phyloP scores from a whole-genome alignment of 1,140 invertebrate genomes.

The Monochamus saltuarius region DNA sequence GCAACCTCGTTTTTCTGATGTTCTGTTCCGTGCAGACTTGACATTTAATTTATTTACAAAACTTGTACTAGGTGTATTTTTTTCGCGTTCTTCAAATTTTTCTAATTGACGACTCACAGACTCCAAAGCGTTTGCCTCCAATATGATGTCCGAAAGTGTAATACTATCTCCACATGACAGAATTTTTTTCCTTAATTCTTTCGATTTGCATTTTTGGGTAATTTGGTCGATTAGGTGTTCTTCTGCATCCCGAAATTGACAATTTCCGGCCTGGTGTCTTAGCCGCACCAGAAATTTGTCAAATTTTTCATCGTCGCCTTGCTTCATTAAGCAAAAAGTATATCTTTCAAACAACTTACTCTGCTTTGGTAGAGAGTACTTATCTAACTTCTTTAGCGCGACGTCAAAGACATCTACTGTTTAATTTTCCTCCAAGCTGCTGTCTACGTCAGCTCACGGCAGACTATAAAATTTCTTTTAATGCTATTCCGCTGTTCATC shows the following conservation, averaged over 20 bases:
- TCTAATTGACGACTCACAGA: too few relatives aligned
- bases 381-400: conserved; percentile 26
- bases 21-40: too few relatives aligned
- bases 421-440: background rate
- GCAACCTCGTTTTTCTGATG: too few relatives aligned
- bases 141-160: background rate
- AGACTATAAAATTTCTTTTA: conserved; percentile 27
- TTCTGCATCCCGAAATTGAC: conserved; percentile 18
- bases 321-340: conserved; percentile 28
- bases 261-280: conserved; percentile 29
- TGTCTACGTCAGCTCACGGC: conserved; percentile 22
- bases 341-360: conserved; percentile 30
- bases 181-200: conserved; percentile 22
- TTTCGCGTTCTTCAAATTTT: too few relatives aligned
- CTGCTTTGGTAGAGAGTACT: conserved; percentile 33
- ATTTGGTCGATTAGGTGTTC: conserved; percentile 23
- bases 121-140: too few relatives aligned
- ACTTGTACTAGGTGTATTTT: too few relatives aligned
- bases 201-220: conserved; percentile 11
- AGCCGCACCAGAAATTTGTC: conserved; percentile 33
- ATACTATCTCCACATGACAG: conserved; percentile 13
- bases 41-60: too few relatives aligned
- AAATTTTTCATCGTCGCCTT: conserved; percentile 29
- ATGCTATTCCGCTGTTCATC: too few relatives aligned
- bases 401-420: conserved; percentile 15